Base-by-base conservation (phyloP, 2,888 invertebrate genomes). In the Scaptomyza flava region DNA sequence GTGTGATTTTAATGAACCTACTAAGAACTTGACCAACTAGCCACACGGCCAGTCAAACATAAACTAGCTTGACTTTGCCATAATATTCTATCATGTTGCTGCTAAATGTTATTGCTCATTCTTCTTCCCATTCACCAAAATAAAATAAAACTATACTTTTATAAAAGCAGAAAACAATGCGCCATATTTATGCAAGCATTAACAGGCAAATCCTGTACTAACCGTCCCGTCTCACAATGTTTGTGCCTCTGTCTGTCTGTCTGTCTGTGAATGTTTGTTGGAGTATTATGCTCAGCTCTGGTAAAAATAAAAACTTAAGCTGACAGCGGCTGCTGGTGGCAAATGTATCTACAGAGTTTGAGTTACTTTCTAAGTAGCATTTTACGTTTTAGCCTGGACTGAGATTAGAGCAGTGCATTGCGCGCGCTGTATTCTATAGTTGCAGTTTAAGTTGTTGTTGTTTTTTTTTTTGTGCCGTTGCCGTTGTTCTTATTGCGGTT, bases 401-500 rank as follows among this genome's bases (percentile, higher is more conserved):
- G 51, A 83, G 79, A 81, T 79, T 81, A 79, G 73, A 73, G 79
- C 81, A 78, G 82, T 23, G 34, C 73, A 78, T 82, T 23, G 50
- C 34, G 23, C 50, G 50, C 34, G 27, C 27, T 6, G 27, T 27
- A 27, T 27, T 27, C 27, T 27, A 27, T 23, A 62, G 62, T 72
- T 62, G 69, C 70, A 64, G 73, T 61, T 65, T 79, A 54, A 33
- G 51, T 36, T 36, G 36, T 8, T 14, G 8, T 38, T 38, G 36
- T 46, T 20, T 27, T 50, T 33, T 53, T 30, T 41, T 30, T 14
- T 48, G n/a, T 69, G 41, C 46, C 33, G 60, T 52, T 69, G 77
- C 79, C 73, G 81, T 80, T 82, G 85, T 85, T 82, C 82, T 80
- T 85, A 78, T 85, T 83, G 82, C 85, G 85, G 82, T 85, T 81